phyloP scores from a whole-genome alignment of 2,888 invertebrate genomes.

The Halictus quadricinctus region DNA sequence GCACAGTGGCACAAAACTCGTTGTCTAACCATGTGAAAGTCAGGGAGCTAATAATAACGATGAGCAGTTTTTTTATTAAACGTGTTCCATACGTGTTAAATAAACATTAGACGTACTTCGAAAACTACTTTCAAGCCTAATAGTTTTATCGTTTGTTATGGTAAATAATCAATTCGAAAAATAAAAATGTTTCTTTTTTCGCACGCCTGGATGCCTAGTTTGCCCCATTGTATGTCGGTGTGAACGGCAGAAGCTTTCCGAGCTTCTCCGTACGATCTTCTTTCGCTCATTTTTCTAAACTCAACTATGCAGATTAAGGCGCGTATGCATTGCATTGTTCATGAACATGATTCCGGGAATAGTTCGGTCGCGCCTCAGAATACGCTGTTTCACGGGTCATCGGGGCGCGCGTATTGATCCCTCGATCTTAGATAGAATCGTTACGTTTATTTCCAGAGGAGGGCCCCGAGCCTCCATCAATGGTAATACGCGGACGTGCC shows the following conservation, averaged over 20 bases:
- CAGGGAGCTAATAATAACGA: background rate
- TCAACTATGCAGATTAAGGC: conserved; percentile 41
- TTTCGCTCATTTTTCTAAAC: conserved; percentile 16
- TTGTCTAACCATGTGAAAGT: background rate
- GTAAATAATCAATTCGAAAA: no score
- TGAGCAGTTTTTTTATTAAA: background rate
- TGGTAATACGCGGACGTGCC: conserved; percentile 72
- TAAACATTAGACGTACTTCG: no score
- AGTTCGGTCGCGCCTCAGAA: conserved; percentile 30
- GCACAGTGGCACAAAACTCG: background rate
- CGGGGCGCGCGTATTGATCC: conserved; percentile 63
- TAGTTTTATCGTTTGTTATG: no score
- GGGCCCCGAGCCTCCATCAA: conserved; percentile 61
- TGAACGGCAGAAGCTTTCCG: background rate
- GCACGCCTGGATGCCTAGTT: no score
- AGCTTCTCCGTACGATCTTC: background rate
- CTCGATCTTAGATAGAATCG: conserved; percentile 66
- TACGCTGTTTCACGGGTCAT: conserved; percentile 63
- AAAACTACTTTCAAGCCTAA: no score
- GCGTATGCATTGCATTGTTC: conserved; percentile 47
- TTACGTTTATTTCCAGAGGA: conserved; percentile 68
- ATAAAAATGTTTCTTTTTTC: no score
- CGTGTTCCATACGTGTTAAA: no score
- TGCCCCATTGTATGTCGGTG: no score
- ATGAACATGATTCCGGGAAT: conserved; percentile 62